Conservation (phyloP, 2,113 vertebrate genomes). For the Puntigrus tetrazona region DNA sequence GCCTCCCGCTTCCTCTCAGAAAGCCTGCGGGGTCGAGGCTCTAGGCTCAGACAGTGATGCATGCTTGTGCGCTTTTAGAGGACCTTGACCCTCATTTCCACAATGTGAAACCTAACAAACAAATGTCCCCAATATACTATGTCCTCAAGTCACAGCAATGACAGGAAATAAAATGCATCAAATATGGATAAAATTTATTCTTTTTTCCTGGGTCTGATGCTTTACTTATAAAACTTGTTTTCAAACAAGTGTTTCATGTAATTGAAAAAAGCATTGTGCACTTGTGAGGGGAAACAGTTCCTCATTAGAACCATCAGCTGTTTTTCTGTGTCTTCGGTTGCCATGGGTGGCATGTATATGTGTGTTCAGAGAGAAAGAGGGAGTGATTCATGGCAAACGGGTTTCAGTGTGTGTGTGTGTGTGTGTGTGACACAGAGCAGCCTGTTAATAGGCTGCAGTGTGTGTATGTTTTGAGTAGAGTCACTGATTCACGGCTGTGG, state of each 20-base stretch:
- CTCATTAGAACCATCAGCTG: conserved; percentile 36
- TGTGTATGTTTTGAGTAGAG: conserved; percentile 45
- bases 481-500: conserved; percentile 55
- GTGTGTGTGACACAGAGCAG: conserved; percentile 42
- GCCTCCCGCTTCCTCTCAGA: conserved; percentile 30
- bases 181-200: background rate
- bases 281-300: conserved; percentile 42
- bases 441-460: conserved; percentile 31
- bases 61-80: conserved; percentile 55
- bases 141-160: conserved; percentile 14
- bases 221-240: conserved; percentile 22
- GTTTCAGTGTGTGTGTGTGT: conserved; percentile 6
- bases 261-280: conserved; percentile 46
- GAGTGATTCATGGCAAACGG: conserved; percentile 22
- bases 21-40: conserved; percentile 44
- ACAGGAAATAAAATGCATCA: conserved; percentile 19
- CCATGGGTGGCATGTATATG: conserved; percentile 5
- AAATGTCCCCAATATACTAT: conserved; percentile 36
- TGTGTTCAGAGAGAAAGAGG: conserved; percentile 18
- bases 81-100: conserved; percentile 61
- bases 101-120: conserved; percentile 55
- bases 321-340: conserved; percentile 13
- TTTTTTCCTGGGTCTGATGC: background rate
- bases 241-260: conserved; percentile 41
- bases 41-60: conserved; percentile 55